Evolutionary conservation across 1,140 invertebrate species (phyloP).

Genomic region (Teleogryllus occipitalis): DNA sequence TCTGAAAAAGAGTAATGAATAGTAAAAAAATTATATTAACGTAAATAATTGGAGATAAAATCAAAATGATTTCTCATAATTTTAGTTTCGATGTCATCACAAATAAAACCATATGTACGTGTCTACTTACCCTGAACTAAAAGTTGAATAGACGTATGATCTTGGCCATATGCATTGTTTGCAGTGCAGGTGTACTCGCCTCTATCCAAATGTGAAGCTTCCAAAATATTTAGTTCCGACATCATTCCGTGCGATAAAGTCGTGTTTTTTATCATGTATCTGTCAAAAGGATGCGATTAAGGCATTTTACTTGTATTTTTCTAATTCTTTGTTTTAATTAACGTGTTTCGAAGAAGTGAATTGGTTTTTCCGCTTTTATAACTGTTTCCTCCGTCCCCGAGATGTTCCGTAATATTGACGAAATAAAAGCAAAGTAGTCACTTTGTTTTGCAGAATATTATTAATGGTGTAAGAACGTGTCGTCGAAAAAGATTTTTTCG

Average conservation of each 20-base stretch:
- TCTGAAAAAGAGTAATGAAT: slow-evolving; percentile 34
- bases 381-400: no score
- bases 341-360: no score
- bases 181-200: slow-evolving; percentile 61
- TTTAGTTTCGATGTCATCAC: no score
- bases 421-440: no score
- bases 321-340: no score
- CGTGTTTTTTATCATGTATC: slow-evolving; percentile 44
- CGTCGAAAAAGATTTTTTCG: no score
- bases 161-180: slow-evolving; percentile 58
- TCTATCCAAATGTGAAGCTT: slow-evolving; percentile 51
- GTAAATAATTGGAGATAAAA: neutral
- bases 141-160: slow-evolving; percentile 53
- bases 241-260: slow-evolving; percentile 40
- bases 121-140: slow-evolving; percentile 50
- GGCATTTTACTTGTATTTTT: neutral
- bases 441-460: no score
- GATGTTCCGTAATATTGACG: no score
- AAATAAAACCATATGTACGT: no score
- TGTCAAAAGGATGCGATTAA: slow-evolving; percentile 22
- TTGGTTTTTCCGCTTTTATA: no score
- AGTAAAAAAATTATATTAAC: no score
- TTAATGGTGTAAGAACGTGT: no score
- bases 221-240: slow-evolving; percentile 51
- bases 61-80: neutral